Base-by-base conservation (phyloP, 2,797 vertebrate species). In the Telmatherina bonti region DNA sequence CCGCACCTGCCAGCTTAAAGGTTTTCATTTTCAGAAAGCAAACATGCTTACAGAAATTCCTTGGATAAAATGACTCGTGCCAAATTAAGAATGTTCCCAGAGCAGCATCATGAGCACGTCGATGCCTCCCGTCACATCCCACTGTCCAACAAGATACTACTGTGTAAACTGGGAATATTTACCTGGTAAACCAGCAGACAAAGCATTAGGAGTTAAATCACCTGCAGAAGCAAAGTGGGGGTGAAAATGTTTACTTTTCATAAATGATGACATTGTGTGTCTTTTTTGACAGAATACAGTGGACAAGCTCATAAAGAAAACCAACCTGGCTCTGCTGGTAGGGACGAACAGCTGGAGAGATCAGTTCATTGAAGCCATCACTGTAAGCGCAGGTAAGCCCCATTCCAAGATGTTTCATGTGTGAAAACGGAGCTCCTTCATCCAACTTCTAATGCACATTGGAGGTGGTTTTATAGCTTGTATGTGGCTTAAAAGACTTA, bases 291-390 rank as follows among this genome's bases (percentile, higher is more conserved):
- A 99, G 98, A 99, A 97, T 83, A 99, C 98, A 0, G 98, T 99
- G 93, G 98, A 99, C 93, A 99, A 99, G 91, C 96, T 99, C 88
- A 99, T 99, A 85, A 99, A 99, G 94, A 99, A 99, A 93, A 99
- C 98, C 3, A 99, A 99, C 94, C 93, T 99, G 91, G 98, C 98
- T 74, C 95, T 99, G 63, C 95, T 99, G 92, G 97, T 99, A 52
- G 97, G 97, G 76, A 99, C 98, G 13, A 98, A 99, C 95, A 98
- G 96, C 95, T 99, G 98, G 98, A 97, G 97, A 86, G 98, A 99
- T 91, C 98, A 99, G 92, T 99, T 99, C 85, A 99, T 99, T 5
- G 98, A 99, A 89, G 98, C 98, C 36, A 98, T 99, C 92, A 99
- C 98, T 24, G 98, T 99, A 88, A 99, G 97, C 1, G 97, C 98